Evolutionary conservation across 2,113 vertebrate genomes (phyloP), one percentile per base, ranked within the genome.

Genomic region (Condylura cristata): DNA sequence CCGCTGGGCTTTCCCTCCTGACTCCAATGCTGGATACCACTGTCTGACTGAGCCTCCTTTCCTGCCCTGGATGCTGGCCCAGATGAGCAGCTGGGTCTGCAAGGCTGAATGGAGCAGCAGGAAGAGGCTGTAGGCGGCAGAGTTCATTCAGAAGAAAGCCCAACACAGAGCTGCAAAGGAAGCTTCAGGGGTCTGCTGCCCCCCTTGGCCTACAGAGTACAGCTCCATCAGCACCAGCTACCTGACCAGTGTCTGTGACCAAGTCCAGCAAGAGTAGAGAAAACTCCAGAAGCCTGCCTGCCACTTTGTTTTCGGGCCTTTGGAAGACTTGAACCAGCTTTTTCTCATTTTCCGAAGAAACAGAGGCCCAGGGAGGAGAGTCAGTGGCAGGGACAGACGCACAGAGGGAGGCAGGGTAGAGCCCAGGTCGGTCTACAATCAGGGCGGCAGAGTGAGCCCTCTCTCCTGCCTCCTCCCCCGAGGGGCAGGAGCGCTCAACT

Each of bases 81-180:
- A 74, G 89, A 71, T 37, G 53, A 86, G 89, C 89, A 95, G 93
- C 90, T 93, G 92, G 94, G 92, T 79, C 82, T 22, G 53, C 66
- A 28, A 93, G 83, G 65, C 91, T 89, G 86, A 95, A 91, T 56
- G 86, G 46, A 81, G 75, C 72, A 11, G 37, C 78, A 84, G 94
- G 84, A 87, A 89, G 90, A 95, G 72, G 89, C 79, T 68, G 53
- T 34, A 20, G 80, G 95, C 30, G 0, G 70, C 71, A 18, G 83
- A 78, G 86, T 94, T 97, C 91, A 96, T 89, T 96, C 91, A 96
- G 89, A 96, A 95, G 86, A 96, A 96, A 96, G 76, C 24, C 37
- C 34, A 58, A 41, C 46, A 71, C 66, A 12, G 72, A 78, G 81
- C 28, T 30, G 80, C 51, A 14, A 20, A 39, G 41, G 68, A 22